Evolutionary conservation across 2,888 invertebrate genomes (phyloP).

Genomic region (Rapana venosa): DNA sequence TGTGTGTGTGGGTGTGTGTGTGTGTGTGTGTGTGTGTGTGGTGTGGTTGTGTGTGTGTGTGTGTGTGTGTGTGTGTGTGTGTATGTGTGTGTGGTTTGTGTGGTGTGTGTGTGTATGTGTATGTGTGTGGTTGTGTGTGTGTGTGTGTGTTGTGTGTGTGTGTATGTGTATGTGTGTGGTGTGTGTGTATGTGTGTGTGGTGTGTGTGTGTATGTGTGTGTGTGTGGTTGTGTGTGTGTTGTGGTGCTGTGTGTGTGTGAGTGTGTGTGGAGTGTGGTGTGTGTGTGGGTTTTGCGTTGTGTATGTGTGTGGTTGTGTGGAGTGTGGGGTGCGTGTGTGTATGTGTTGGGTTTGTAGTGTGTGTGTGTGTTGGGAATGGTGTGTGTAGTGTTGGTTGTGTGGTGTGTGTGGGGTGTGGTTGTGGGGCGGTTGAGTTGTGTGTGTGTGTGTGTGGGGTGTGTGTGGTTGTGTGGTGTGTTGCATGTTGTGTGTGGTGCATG

Average conservation of each 20-base stretch:
- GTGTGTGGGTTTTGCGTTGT: background rate
- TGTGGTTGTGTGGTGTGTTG: background rate
- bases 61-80: background rate
- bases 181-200: background rate
- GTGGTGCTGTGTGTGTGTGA: background rate
- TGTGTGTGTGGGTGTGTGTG: background rate
- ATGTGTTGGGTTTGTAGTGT: slow-evolving; percentile 16
- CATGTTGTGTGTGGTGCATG: background rate
- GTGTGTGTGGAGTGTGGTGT: background rate
- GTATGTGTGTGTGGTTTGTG: background rate
- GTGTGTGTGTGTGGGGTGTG: background rate
- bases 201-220: background rate
- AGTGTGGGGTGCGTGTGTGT: slow-evolving; percentile 5
- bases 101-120: background rate
- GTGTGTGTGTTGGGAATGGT: no score
- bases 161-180: background rate
- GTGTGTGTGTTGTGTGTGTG: background rate
- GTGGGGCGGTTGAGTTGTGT: no score
- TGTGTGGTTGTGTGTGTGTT: background rate
- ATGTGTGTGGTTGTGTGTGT: background rate
- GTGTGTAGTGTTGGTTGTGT: no score
- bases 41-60: background rate
- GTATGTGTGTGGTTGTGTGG: background rate
- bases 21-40: no score
- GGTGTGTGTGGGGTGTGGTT: background rate